phyloP scores from a whole-genome alignment of 2,113 vertebrate genomes.

The Gymnogyps californianus region DNA sequence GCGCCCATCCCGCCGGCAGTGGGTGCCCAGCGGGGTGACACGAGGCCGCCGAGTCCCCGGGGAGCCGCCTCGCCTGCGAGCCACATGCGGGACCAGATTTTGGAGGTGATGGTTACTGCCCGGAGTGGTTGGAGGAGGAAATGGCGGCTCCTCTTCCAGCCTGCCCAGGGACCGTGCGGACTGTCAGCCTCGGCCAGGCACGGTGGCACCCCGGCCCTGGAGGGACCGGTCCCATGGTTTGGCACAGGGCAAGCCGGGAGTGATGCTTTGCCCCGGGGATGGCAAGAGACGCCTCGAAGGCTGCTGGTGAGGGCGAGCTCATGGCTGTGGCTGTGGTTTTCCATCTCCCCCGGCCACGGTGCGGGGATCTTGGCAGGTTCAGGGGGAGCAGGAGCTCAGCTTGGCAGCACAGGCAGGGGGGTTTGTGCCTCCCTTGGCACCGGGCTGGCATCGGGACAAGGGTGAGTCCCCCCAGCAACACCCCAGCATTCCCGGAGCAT shows the following conservation, averaged over 20 bases:
- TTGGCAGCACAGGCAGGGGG: conserved; percentile 58
- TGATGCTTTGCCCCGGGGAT: background rate
- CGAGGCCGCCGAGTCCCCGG: fast-evolving
- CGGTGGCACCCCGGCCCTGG: fast-evolving
- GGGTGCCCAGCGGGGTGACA: background rate
- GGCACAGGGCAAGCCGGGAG: background rate
- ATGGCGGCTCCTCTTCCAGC: background rate
- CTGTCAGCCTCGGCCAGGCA: fast-evolving
- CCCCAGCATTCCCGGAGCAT: background rate
- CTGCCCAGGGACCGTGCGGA: background rate
- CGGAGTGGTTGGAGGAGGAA: fast-evolving
- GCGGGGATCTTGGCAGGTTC: conserved; percentile 23
- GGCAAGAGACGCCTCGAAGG: fast-evolving
- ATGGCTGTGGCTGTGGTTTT: background rate
- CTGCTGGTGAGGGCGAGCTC: fast-evolving
- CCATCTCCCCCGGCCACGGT: background rate
- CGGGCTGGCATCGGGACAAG: background rate
- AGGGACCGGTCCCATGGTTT: fast-evolving
- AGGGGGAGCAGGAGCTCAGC: conserved; percentile 39
- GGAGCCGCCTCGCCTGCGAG: fast-evolving
- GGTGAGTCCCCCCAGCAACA: fast-evolving
- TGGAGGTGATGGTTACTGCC: background rate
- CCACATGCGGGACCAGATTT: fast-evolving
- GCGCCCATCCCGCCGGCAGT: fast-evolving
- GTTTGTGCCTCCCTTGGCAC: conserved; percentile 5